A percentile compares a stretch with the other conserved stretches of the same genome.
Conservation (phyloP, 2,113 vertebrate species). For the Cyrtonyx montezumae region DNA sequence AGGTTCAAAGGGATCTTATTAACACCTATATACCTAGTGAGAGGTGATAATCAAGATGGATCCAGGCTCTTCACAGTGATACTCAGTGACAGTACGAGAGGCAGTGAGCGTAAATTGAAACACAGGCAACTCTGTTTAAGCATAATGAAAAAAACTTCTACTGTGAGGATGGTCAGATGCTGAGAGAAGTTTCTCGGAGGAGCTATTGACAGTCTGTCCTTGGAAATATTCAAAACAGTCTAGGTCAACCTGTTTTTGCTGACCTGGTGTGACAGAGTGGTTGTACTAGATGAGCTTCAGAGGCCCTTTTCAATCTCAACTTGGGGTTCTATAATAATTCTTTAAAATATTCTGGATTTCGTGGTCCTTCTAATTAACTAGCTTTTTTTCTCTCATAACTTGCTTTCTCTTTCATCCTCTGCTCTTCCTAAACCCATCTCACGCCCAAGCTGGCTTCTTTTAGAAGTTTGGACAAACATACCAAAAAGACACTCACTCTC, state of each 20-base stretch:
- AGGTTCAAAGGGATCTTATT: not conserved
- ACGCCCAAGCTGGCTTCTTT: not conserved
- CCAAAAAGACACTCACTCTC: not conserved
- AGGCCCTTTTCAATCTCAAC: not conserved
- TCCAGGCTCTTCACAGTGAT: accelerated
- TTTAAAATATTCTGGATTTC: not conserved
- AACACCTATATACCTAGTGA: not conserved
- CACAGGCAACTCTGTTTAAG: not conserved
- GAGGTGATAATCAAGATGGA: not conserved
- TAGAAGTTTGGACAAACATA: not conserved
- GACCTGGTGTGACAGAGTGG: not conserved
- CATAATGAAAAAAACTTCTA: not conserved
- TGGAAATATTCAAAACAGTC: not conserved
- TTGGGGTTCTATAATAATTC: not conserved
- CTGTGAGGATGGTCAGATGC: not conserved
- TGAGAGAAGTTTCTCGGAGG: not conserved
- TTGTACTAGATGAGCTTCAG: not conserved
- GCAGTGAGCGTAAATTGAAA: not conserved
- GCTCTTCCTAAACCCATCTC: not conserved
- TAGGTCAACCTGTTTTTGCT: not conserved
- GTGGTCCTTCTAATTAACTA: not conserved
- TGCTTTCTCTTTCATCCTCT: not conserved
- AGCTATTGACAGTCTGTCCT: not conserved
- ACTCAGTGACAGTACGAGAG: not conserved
- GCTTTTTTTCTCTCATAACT: too few species aligned